Percentiles rank a stretch among this genome's conserved stretches.
These are phyloP conservation scores for Psilopsiagon aymara DNA, from an alignment of 2,113 vertebrate genomes.

Conservation along the genomic window DNA sequence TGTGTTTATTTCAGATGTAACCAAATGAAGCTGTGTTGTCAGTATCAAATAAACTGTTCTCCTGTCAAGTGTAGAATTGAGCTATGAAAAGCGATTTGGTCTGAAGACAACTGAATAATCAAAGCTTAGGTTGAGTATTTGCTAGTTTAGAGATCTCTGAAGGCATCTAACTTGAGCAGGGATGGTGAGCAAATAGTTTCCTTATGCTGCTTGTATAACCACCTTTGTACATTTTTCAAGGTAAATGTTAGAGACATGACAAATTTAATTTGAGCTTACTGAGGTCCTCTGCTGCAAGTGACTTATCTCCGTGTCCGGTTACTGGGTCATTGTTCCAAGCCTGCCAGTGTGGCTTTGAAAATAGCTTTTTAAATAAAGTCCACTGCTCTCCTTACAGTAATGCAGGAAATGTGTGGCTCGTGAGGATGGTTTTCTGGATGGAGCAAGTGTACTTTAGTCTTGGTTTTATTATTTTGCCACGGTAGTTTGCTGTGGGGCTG, in stretches of 20 bases:
- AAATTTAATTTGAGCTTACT: constrained; percentile 37
- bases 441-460: constrained; percentile 64
- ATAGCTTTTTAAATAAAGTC: constrained; percentile 28
- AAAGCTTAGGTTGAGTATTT: neutral
- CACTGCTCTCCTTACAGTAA: neutral
- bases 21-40: neutral
- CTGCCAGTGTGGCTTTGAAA: constrained; percentile 21
- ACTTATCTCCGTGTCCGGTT: neutral
- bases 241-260: constrained; percentile 14
- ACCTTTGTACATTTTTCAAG: constrained; percentile 24
- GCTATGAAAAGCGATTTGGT: neutral
- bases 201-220: neutral
- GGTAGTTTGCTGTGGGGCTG: constrained; percentile 1
- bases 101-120: neutral
- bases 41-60: neutral
- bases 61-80: neutral
- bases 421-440: constrained; percentile 17
- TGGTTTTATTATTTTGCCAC: constrained; percentile 45
- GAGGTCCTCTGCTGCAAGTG: neutral
- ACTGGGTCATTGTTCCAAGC: neutral
- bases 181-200: constrained; percentile 9
- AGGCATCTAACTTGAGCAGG: neutral
- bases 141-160: constrained; percentile 15
- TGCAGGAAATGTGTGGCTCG: constrained; percentile 23
- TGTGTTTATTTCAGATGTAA: constrained; percentile 14